phyloP scores from a whole-genome alignment of 2,797 vertebrate genomes.

The Lutra lutra region DNA sequence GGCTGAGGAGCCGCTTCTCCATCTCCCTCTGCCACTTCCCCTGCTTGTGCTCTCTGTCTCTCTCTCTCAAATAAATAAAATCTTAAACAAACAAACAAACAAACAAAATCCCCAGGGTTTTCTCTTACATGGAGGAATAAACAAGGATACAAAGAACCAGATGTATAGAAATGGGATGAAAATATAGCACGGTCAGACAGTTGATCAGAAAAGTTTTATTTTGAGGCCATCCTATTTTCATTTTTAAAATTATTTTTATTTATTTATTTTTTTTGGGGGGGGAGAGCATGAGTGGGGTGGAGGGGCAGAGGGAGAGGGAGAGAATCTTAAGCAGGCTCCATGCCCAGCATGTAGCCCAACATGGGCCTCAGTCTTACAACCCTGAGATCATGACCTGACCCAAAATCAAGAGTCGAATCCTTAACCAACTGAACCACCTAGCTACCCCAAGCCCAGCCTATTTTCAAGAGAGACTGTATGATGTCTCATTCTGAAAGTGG shows the following conservation, averaged over 20 bases:
- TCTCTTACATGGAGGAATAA: neutral
- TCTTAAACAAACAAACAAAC: no score
- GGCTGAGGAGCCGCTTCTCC: no score
- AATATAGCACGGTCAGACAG: neutral
- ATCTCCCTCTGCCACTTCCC: no score
- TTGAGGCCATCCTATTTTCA: neutral
- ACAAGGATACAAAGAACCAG: neutral
- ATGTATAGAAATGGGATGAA: neutral
- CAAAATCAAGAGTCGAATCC: neutral
- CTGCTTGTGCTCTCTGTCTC: no score
- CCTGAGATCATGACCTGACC: neutral
- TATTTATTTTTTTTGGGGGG: neutral
- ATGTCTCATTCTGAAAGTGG: neutral
- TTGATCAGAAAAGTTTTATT: neutral
- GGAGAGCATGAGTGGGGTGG: neutral
- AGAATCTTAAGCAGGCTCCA: neutral
- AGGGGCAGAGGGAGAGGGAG: neutral
- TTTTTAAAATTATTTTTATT: neutral
- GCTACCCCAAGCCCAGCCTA: neutral
- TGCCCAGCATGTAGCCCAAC: neutral
- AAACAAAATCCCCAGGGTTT: neutral
- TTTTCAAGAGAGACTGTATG: neutral
- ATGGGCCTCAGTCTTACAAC: neutral
- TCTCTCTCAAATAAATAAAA: no score
- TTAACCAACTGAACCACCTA: neutral